Base-by-base conservation (phyloP, 2,797 vertebrate genomes). In the Mus spretus region DNA sequence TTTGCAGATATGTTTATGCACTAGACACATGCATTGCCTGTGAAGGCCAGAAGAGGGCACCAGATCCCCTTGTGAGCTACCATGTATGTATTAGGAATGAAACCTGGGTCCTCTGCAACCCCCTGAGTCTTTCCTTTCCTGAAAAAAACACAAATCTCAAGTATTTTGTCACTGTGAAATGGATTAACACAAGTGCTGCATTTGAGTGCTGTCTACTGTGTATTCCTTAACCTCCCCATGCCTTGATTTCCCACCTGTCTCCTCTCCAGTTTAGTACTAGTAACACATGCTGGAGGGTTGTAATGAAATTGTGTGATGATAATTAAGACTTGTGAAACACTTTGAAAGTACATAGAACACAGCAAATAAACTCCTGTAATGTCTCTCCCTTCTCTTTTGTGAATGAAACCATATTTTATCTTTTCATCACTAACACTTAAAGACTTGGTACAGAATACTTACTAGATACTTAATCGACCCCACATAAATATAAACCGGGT, bases 361-460 rank as follows among this genome's bases (percentile, higher is more conserved):
- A 59, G 24, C 72, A 44, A 85, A 0, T 93, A 82, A 61, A 9
- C 31, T 82, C 89, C 63, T 67, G 26, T 57, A 84, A 61, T 84
- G 70, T 74, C n/a, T 94, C 37, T 89, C 13, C 90, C 85, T 95
- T 95, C 40, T 90, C 6, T 31, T 88, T 90, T 40, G 55, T 65
- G 77, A 94, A 77, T n/a, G n/a, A 31, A n/a, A 93, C 50, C 26
- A 31, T 70, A 24, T 44, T 82, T 96, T 94, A 55, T 90, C 11
- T 67, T 95, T 88, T 47, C 19, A 9, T 61, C 47, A 24, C 34
- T 53, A 55, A 82, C 82, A 57, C 65, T 74, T 88, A 44, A 80
- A 79, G n/a, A 50, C 22, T 89, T 91, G 75, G 67, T n/a, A 89
- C 40, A 80, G 61, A 96, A 44, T 92, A 81, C 28, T 93, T 93